Evolutionary conservation across 2,888 invertebrate species (phyloP).

Genomic region (Marronus borbonicus): DNA sequence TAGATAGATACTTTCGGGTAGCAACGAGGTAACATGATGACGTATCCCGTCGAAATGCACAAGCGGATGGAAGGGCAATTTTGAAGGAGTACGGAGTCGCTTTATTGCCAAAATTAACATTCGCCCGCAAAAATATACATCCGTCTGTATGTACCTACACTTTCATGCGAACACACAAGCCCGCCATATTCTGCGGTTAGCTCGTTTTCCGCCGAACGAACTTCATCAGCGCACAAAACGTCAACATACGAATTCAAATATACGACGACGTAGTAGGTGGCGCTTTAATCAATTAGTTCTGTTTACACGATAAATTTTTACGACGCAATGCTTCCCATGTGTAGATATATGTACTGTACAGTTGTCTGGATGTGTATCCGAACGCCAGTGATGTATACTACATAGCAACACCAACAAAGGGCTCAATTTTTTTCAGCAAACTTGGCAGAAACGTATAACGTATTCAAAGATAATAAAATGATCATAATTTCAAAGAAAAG

Average conservation of each 20-base stretch:
- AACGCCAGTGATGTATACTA: too few relatives aligned
- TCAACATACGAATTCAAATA: slow-evolving; percentile 23
- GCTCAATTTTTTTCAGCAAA: too few relatives aligned
- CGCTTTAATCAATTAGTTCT: slow-evolving; percentile 37
- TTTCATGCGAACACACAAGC: not conserved
- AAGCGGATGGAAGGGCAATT: not conserved
- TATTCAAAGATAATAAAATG: too few relatives aligned
- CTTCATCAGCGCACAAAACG: slow-evolving; percentile 27
- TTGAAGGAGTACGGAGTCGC: not conserved
- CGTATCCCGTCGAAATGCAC: slow-evolving; percentile 12
- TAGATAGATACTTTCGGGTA: slow-evolving; percentile 1
- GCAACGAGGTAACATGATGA: not conserved
- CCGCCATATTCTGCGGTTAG: slow-evolving; percentile 10
- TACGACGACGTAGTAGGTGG: not conserved
- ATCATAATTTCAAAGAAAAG: too few relatives aligned
- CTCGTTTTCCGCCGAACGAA: slow-evolving; percentile 16
- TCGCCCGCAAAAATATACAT: not conserved
- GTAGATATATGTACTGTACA: not conserved
- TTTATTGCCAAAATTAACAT: not conserved
- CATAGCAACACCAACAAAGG: too few relatives aligned
- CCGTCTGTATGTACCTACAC: not conserved
- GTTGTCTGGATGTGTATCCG: too few relatives aligned
- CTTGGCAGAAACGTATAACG: too few relatives aligned
- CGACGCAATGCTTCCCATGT: not conserved
- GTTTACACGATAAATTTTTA: slow-evolving; percentile 24